phyloP scores from a whole-genome alignment of 2,113 vertebrate genomes.

The Plecotus auritus region DNA sequence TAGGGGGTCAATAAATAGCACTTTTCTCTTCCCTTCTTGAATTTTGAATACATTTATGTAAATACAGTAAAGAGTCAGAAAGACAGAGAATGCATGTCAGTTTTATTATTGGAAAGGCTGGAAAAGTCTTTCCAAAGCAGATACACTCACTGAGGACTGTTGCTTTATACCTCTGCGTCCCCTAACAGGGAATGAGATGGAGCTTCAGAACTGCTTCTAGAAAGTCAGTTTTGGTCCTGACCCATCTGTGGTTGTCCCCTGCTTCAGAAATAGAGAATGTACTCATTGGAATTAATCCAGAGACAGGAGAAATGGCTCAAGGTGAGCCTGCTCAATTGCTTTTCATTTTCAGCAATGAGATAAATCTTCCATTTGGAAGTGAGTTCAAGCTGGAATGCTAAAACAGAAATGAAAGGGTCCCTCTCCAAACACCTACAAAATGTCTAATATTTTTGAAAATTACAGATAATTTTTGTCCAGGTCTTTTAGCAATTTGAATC shows the following conservation, averaged over 20 bases:
- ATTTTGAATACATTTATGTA: not conserved
- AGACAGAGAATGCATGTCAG: not conserved
- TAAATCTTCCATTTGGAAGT: not conserved
- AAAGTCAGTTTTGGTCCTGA: not conserved
- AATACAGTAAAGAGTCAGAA: not conserved
- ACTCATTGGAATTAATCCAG: not conserved
- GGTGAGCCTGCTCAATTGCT: not conserved
- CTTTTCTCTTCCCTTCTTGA: not conserved
- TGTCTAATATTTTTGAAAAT: conserved; percentile 67
- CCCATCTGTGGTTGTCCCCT: not conserved
- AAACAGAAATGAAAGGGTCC: not conserved
- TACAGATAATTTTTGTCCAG: not conserved
- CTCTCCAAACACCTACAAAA: not conserved
- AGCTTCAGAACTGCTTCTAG: not conserved
- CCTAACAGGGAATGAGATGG: not conserved
- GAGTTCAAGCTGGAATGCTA: not conserved
- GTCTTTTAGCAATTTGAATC: not conserved
- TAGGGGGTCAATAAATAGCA: not conserved
- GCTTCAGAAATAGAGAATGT: not conserved
- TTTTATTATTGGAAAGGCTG: conserved; percentile 10
- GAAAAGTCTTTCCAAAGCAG: not conserved
- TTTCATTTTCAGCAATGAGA: not conserved
- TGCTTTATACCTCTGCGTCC: not conserved
- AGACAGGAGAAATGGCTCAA: not conserved
- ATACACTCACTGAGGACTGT: not conserved